Conservation (phyloP, 2,888 invertebrate species). For the Agrochola litura region DNA sequence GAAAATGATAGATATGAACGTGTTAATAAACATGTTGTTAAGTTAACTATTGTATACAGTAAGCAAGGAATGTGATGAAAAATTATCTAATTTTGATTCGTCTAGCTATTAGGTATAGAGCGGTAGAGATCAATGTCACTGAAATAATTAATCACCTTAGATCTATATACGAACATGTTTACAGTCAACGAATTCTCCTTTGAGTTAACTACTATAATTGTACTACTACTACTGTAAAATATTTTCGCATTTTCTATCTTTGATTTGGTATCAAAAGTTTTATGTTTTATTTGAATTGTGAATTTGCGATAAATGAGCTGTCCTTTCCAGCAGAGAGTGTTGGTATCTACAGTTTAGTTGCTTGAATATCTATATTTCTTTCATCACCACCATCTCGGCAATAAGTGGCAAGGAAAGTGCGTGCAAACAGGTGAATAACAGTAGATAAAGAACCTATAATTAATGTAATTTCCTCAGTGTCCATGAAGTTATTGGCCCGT, state of each 20-base stretch:
- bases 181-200: not conserved
- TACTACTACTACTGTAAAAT: too few species aligned
- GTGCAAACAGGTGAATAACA: not conserved
- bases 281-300: not conserved
- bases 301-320: not conserved
- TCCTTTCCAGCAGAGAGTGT: not conserved
- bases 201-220: not conserved
- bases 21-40: conserved; percentile 30
- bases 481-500: too few species aligned
- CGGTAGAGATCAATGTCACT: not conserved
- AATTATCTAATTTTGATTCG: not conserved
- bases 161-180: not conserved
- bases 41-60: not conserved
- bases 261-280: not conserved
- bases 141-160: not conserved
- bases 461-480: not conserved
- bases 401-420: not conserved
- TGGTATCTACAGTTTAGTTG: too few species aligned
- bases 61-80: not conserved
- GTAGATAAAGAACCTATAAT: not conserved
- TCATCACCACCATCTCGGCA: too few species aligned
- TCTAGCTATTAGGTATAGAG: not conserved
- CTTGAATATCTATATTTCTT: not conserved
- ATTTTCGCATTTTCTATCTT: not conserved
- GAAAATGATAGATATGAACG: conserved; percentile 25